phyloP scores from a whole-genome alignment of 2,797 vertebrate genomes.

The Hoplostethus atlanticus region DNA sequence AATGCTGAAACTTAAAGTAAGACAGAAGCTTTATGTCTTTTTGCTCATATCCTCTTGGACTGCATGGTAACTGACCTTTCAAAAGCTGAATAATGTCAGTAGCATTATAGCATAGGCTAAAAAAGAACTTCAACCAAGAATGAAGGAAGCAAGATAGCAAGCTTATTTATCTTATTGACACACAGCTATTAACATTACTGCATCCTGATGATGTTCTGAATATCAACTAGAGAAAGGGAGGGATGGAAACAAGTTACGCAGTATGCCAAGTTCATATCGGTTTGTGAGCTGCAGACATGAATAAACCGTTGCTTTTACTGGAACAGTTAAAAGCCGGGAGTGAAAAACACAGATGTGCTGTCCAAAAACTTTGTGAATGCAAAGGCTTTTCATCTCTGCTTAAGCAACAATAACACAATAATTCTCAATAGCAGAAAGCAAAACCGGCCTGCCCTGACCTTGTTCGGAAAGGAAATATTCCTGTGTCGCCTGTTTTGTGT shows the following conservation, averaged over 20 bases:
- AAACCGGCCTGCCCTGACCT: neutral
- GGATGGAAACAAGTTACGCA: too few species aligned
- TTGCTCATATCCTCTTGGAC: constrained; percentile 1
- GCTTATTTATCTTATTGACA: neutral
- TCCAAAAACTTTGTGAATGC: neutral
- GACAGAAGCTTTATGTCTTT: neutral
- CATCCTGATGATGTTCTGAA: neutral
- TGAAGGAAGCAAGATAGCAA: neutral
- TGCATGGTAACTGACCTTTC: neutral
- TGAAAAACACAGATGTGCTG: neutral
- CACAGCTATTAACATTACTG: neutral
- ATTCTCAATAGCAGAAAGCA: too few species aligned
- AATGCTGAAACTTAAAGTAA: constrained; percentile 10
- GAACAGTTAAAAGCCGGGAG: neutral
- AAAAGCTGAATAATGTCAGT: neutral
- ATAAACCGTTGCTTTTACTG: neutral
- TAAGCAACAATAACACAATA: neutral
- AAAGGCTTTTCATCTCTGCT: neutral
- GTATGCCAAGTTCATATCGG: neutral
- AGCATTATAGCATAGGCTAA: neutral
- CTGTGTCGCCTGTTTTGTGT: neutral
- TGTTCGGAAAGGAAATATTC: neutral
- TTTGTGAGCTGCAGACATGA: neutral
- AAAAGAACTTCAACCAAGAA: neutral
- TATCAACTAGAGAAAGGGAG: constrained; percentile 1